Base-by-base conservation (phyloP, 2,113 vertebrate genomes). In the Uria lomvia region DNA sequence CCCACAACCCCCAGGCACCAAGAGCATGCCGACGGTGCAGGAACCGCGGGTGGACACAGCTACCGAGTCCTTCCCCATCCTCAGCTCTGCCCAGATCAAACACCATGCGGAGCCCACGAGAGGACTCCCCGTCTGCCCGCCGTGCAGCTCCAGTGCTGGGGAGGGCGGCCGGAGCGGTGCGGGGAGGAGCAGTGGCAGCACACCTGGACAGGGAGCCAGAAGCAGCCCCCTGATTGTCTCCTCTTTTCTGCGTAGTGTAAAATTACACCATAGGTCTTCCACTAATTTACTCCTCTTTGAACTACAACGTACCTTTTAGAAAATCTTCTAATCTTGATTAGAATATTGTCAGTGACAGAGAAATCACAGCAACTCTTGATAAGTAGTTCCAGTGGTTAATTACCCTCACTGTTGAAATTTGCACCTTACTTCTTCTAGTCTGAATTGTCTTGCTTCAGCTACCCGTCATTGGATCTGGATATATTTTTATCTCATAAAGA, bases 11-110 rank as follows among this genome's bases (percentile, higher is more conserved):
- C 45, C 49, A 1, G 34, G 34, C 29, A 16, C 42, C 0, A 1
- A 13, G 56, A 42, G 62, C 63, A 8, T 1, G 2, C 9, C 0
- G 1, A 21, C 77, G 23, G 60, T 45, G 34, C 0, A 0, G 56
- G 43, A 45, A 14, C 15, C 1, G 5, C 1, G 1, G 26, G 68
- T 38, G 59, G 65, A 50, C 1, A 6, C 59, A 65, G 58, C n/a
- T 6, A 1, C 73, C 6, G 14, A 0, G 2, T 14, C 55, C 34
- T 58, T 1, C 17, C 21, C 18, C 71, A 60, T 29, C 38, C 74
- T 4, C 20, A 40, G 81, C 81, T 43, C 53, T 55, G 49, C 63
- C 58, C 1, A 2, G 15, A 8, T 6, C 65, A 23, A 11, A 22
- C 3, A 9, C 32, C 19, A 1, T 0, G 4, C 9, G 11, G 49